Base-by-base conservation (phyloP, 92 coral and sea anemone species). In the Paragorgia papillata region DNA sequence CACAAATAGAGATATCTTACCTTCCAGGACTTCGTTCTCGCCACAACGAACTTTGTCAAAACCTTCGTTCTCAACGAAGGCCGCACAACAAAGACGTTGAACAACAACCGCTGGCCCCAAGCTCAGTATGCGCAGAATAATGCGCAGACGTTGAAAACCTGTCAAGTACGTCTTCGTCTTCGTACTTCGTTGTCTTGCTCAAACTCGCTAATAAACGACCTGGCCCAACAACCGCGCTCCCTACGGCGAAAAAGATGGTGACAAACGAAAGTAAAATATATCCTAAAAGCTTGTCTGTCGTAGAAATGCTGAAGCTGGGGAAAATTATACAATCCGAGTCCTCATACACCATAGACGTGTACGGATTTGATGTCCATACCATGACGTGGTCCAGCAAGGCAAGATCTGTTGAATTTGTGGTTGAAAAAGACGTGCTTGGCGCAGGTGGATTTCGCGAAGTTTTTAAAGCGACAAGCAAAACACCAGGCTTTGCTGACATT, bases 231-330 rank as follows among this genome's bases (percentile, higher is more conserved):
- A 2, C 53, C 15, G 14, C 62, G 13, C 33, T 56, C 1, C 62
- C 62, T 22, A 17, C 62, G 1, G 10, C 28, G 12, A 22, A 22
- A 56, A 13, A 56, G 29, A 3, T 26, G n/a, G 1, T 30, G 18
- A 34, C 46, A 20, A 76, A 40, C 20, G 33, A 24, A 69, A 48
- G 32, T 25, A 25, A 31, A 29, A 24, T 58, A 43, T 57, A 25
- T 3, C 79, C 73, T n/a, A 80, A 73, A 60, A 71, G 66, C 41
- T 17, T 80, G 35, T 80, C 79, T 0, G 73, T 80, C 19, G 2
- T 80, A 26, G 73, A 70, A 9, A 80, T 80, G 79, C n/a, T 70
- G 69, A 69, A 70, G 33, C 73, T 80, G 25, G 79, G 85, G 24
- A 71, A 58, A 2, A 55, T 80, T 9, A 70, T 80, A 48, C 32